phyloP scores from a whole-genome alignment of 64 coral and sea anemone species.

The Stichodactyla mertensii region DNA sequence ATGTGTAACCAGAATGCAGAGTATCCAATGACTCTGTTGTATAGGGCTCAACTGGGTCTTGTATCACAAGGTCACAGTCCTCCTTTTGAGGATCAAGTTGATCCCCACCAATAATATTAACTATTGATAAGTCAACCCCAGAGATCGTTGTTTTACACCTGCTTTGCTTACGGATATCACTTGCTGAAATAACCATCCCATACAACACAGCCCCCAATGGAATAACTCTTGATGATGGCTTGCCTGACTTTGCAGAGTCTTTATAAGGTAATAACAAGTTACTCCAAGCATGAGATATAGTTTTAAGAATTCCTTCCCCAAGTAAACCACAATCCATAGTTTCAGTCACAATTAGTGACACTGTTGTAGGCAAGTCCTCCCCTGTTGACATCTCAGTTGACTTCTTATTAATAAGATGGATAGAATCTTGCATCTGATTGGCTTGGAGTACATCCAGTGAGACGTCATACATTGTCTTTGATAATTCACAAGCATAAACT shows the following conservation, averaged over 20 bases:
- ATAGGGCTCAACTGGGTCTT: constrained; percentile 58
- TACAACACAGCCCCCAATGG: constrained; percentile 66
- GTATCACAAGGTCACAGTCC: constrained; percentile 8
- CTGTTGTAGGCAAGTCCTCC: constrained; percentile 42
- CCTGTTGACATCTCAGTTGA: constrained; percentile 75
- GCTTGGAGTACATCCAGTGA: constrained; percentile 71
- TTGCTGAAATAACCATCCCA: constrained; percentile 65
- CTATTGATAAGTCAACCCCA: constrained; percentile 36
- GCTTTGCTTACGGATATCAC: constrained; percentile 59
- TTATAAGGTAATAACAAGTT: constrained; percentile 17
- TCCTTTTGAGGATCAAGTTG: constrained; percentile 29
- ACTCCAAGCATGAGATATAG: constrained; percentile 73
- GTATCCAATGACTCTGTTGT: constrained; percentile 65
- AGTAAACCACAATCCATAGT: constrained; percentile 93
- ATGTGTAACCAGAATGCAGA: constrained; percentile 46
- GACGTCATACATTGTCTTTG: constrained; percentile 97
- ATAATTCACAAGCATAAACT: constrained; percentile 96
- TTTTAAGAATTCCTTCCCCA: constrained; percentile 88
- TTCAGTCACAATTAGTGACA: constrained; percentile 76
- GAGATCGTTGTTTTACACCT: constrained; percentile 30
- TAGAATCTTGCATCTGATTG: constrained; percentile 73
- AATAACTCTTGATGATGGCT: constrained; percentile 52
- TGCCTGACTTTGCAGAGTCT: background rate
- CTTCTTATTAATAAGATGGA: constrained; percentile 85
- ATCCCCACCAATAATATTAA: constrained; percentile 71